Conservation (phyloP, 2,113 vertebrate species). For the Henicopernis longicauda region DNA sequence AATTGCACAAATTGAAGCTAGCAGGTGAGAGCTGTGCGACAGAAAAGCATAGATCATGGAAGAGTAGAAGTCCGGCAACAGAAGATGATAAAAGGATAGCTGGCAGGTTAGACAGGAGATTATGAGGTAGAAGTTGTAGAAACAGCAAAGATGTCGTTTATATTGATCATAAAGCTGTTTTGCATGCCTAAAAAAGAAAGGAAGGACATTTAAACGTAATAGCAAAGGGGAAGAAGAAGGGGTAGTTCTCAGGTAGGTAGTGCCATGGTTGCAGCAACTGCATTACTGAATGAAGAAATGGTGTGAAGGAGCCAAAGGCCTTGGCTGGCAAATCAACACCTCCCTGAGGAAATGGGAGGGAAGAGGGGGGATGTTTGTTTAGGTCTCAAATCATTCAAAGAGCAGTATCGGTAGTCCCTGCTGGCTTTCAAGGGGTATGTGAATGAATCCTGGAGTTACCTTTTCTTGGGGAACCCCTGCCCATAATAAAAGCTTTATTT, state of each 20-base stretch:
- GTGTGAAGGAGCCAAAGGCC: background rate
- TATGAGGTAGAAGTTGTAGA: background rate
- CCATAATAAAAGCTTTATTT: background rate
- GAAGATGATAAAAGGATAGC: background rate
- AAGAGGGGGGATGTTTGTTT: background rate
- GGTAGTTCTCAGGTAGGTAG: background rate
- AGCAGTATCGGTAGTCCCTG: background rate
- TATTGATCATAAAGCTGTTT: background rate
- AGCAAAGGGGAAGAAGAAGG: background rate
- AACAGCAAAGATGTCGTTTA: background rate
- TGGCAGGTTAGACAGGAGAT: background rate
- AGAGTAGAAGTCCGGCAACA: background rate
- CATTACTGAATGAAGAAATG: background rate
- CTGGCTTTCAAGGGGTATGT: background rate
- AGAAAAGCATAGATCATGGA: background rate
- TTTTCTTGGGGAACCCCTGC: background rate
- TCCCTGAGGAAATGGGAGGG: background rate
- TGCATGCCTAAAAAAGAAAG: background rate
- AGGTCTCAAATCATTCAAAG: background rate
- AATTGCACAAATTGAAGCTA: background rate
- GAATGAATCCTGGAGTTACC: background rate
- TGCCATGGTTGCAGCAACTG: background rate
- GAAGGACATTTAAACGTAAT: background rate
- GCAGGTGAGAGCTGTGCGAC: background rate
- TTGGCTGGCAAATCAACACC: background rate